Base-by-base conservation (phyloP, 2,113 vertebrate species). In the Spheniscus mendiculus region DNA sequence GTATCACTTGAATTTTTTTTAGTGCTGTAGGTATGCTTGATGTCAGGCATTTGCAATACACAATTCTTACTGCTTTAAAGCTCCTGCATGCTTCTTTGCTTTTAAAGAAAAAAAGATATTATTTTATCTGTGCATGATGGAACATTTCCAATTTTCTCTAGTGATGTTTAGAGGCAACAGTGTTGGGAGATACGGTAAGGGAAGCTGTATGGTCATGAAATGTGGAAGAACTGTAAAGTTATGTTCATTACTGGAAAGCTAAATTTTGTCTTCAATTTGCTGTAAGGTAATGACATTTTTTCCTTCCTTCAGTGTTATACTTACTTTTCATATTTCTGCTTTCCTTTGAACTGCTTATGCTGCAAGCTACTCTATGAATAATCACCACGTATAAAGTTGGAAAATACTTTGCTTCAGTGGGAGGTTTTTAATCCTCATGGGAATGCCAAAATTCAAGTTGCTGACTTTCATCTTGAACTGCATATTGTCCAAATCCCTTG, bases 381-480 rank as follows among this genome's bases (percentile, higher is more conserved):
- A 90, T 71, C 45, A 59, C 71, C 53, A 52, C 34, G 15, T 62
- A 52, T 6, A 19, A 77, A 72, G 71, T 44, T 73, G 40, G 62
- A 83, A 96, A 96, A 88, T 14, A 69, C 23, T 93, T 91, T 77
- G 21, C 74, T 92, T 10, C 38, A 83, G 38, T 42, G n/a, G 50
- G 52, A 88, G 45, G 58, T 29, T 95, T 97, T 92, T 92, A 96
- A 97, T 96, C 93, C 78, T 80, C 45, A 65, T 1, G 83, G 67
- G 85, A 97, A 97, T 97, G 95, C 53, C 90, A 97, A 96, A 97
- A 93, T 94, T 95, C 66, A 90, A 81, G 42, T 90, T 66, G 42
- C 76, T 45, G 44, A 93, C 82, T 95, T 95, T 87, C 56, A 94
- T 67, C 67, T 92, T 86, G 58, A 66, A 73, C 62, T 42, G 67